A percentile compares a stretch with the other conserved stretches of the same genome.
Evolutionary conservation across 1,140 invertebrate genomes (phyloP).

Genomic region (Diabrotica undecimpunctata): DNA sequence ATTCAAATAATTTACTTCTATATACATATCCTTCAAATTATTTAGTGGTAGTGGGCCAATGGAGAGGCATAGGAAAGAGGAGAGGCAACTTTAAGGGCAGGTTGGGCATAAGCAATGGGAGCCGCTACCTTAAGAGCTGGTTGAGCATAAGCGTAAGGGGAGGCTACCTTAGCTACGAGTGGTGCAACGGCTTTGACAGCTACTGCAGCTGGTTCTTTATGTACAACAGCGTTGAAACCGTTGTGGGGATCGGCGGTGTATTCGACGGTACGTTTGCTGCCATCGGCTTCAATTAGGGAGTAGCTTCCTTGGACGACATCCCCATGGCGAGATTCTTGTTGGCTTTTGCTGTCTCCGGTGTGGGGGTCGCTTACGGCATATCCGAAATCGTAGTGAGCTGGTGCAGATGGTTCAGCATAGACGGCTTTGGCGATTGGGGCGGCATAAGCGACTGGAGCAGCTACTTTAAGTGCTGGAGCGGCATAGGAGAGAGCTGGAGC

Average conservation of each 20-base stretch:
- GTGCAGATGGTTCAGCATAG: slow-evolving; percentile 52
- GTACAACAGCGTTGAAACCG: slow-evolving; percentile 39
- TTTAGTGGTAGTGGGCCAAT: not conserved
- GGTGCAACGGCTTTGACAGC: slow-evolving; percentile 8
- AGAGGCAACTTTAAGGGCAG: slow-evolving; percentile 7
- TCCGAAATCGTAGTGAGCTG: slow-evolving; percentile 32
- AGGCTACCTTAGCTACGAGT: slow-evolving; percentile 27
- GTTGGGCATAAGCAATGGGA: not conserved
- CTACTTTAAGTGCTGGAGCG: slow-evolving; percentile 8
- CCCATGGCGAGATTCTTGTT: slow-evolving; percentile 27
- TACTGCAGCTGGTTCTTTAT: slow-evolving; percentile 22
- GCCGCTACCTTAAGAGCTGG: slow-evolving; percentile 7
- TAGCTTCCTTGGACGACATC: slow-evolving; percentile 39
- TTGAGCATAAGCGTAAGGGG: slow-evolving; percentile 27
- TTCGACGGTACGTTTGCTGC: slow-evolving; percentile 50
- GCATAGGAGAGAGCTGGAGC: slow-evolving; percentile 10
- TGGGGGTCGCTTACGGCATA: slow-evolving; percentile 13
- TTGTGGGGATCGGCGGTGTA: slow-evolving; percentile 53
- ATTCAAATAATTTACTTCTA: not conserved
- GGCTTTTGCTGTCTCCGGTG: slow-evolving; percentile 22
- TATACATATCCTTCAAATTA: not conserved
- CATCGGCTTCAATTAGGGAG: slow-evolving; percentile 52
- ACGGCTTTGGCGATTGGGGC: slow-evolving; percentile 23
- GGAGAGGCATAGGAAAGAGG: not conserved
- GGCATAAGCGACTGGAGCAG: slow-evolving; percentile 6